These are phyloP conservation scores for Theristicus caerulescens DNA, from an alignment of 2,113 vertebrate genomes.

Conservation along the genomic window DNA sequence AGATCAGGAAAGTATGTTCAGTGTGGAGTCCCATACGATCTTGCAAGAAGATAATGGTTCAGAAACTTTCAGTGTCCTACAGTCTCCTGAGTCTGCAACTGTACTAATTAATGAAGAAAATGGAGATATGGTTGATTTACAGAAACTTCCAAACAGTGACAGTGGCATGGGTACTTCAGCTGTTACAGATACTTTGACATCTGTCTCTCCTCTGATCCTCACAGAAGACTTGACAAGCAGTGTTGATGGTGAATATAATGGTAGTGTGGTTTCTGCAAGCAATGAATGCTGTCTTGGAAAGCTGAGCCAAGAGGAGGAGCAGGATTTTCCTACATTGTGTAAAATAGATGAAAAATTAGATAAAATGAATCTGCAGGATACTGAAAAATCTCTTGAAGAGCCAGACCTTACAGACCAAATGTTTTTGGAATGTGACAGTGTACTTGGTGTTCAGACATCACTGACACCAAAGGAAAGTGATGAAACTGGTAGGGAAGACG, in stretches of 20 bases:
- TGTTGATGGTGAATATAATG: not conserved
- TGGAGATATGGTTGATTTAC: not conserved
- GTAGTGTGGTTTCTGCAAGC: not conserved
- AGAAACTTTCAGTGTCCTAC: conserved; percentile 65
- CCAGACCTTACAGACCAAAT: not conserved
- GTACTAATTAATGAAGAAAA: not conserved
- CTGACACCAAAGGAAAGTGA: not conserved
- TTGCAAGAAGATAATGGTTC: conserved; percentile 54
- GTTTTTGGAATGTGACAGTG: not conserved
- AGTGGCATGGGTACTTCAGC: not conserved
- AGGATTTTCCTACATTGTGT: not conserved
- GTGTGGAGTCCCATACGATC: conserved; percentile 28
- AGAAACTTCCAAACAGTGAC: not conserved
- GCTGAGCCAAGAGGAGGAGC: not conserved
- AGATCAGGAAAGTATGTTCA: conserved; percentile 68
- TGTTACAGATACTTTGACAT: not conserved
- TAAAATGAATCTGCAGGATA: not conserved
- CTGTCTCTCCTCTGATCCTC: not conserved
- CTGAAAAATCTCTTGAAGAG: not conserved
- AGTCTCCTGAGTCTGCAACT: conserved; percentile 40
- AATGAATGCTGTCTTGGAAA: not conserved
- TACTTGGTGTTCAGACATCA: not conserved
- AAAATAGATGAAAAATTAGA: not conserved
- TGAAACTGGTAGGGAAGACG: not conserved
- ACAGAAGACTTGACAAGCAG: not conserved